phyloP scores from a whole-genome alignment of 1,140 invertebrate species.

The Nilaparvata lugens region DNA sequence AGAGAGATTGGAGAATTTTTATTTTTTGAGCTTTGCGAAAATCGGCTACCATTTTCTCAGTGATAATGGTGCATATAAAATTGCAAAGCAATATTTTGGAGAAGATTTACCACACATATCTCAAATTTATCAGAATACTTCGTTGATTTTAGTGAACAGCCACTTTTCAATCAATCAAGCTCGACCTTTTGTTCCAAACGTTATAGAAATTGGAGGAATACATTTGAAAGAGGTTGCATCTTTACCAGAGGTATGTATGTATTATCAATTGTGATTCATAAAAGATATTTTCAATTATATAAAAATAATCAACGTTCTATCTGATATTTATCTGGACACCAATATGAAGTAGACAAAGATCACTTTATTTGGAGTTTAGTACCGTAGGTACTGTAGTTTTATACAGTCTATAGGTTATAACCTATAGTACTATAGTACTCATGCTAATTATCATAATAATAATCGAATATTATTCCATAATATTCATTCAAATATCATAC shows the following conservation, averaged over 20 bases:
- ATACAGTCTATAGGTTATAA: too few relatives aligned
- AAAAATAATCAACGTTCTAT: too few relatives aligned
- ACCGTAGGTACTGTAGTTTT: too few relatives aligned
- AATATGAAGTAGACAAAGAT: too few relatives aligned
- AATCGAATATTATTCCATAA: too few relatives aligned
- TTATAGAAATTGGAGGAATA: conserved; percentile 55
- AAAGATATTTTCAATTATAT: too few relatives aligned
- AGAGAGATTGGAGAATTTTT: conserved; percentile 16
- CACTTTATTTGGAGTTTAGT: too few relatives aligned
- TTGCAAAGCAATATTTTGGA: conserved; percentile 40
- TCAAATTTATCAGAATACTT: conserved; percentile 16
- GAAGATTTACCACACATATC: conserved; percentile 44
- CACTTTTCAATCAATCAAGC: conserved; percentile 41
- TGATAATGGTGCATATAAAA: conserved; percentile 4
- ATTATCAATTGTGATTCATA: too few relatives aligned
- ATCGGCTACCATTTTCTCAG: conserved; percentile 9
- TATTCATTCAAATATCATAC: too few relatives aligned
- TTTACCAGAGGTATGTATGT: conserved; percentile 39
- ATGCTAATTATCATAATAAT: too few relatives aligned
- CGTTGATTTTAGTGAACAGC: conserved; percentile 29
- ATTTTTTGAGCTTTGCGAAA: background rate
- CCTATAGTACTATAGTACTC: too few relatives aligned
- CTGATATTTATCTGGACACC: too few relatives aligned
- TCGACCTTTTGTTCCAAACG: conserved; percentile 44
- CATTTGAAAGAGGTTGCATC: conserved; percentile 37